Base-by-base conservation (phyloP, 2,888 invertebrate genomes). In the Balanococcus diminutus region DNA sequence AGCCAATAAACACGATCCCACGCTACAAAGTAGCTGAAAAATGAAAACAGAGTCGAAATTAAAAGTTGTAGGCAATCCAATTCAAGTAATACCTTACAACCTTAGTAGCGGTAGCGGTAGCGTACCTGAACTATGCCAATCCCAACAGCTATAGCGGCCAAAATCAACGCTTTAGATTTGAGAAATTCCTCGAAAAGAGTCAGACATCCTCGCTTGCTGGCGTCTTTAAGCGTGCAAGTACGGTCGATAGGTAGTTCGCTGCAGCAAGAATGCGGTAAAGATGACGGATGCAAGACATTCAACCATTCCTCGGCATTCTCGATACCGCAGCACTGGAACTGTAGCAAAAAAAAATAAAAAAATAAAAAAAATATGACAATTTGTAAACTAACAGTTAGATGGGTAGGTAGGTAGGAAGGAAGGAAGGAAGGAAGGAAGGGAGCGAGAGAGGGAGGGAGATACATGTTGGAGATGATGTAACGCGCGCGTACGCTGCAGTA, bases 291-390 rank as follows among this genome's bases (percentile, higher is more conserved):
- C n/a, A 83, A 32, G 0, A 36, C 25, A 16, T 8, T 14, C 5
- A n/a, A 0, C 85, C 85, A 85, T 42, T 85, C 85, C 2, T 42
- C 46, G 31, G 46, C 72, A 11, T 85, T 85, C 16, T 42, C 75
- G 19, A 85, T 75, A n/a, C 85, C 85, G 22, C 85, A 85, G 19
- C 85, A 85, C 9, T 31, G 28, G 31, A 85, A 85, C 85, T 85
- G 39, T 39, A 36, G 16, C 79, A 39, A 42, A 5, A 25, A 36
- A n/a, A 42, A 16, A n/a, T 19, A 81, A 28, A 79, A 31, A n/a
- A 79, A 14, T 11, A 79, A 25, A 79, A n/a, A 9, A 31, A 79
- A 25, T 2, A 14, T 32, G 32, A 4, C 28, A 79, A 16, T 19
- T 25, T 19, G 22, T 8, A 72, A 25, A 16, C 3, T 22, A 25